phyloP scores from a whole-genome alignment of 2,113 vertebrate genomes.

The Dolichotis patagonum region DNA sequence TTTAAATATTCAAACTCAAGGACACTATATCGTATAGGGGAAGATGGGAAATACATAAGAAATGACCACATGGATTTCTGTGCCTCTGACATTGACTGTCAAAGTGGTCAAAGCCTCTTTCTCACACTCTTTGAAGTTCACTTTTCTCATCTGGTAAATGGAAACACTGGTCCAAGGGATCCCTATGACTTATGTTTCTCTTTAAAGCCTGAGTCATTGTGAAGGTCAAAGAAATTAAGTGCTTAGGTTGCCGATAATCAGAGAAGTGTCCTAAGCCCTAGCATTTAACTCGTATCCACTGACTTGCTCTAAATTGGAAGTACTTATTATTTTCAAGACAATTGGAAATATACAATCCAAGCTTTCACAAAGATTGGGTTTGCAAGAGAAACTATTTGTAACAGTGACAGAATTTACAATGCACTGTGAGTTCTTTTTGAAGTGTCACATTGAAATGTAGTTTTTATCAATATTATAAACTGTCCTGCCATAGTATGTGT shows the following conservation, averaged over 20 bases:
- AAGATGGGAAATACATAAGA: not conserved
- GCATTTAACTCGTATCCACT: not conserved
- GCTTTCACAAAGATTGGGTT: not conserved
- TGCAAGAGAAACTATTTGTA: not conserved
- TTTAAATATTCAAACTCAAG: not conserved
- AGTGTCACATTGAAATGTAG: not conserved
- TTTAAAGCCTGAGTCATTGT: not conserved
- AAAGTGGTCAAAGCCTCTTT: not conserved
- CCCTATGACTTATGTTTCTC: not conserved
- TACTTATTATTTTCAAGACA: not conserved
- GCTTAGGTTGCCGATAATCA: not conserved
- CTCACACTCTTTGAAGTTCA: not conserved
- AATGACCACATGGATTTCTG: not conserved
- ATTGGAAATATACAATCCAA: not conserved
- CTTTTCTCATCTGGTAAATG: not conserved
- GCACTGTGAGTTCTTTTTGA: not conserved
- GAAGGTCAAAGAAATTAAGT: not conserved
- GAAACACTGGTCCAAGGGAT: not conserved
- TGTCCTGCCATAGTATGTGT: rapidly evolving
- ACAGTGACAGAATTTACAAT: not conserved
- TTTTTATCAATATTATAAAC: not conserved
- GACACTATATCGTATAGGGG: too few relatives aligned
- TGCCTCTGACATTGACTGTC: not conserved
- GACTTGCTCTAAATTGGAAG: not conserved
- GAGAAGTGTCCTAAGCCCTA: not conserved